Evolutionary conservation across 2,797 vertebrate species (phyloP), one percentile per base, ranked within the genome.

Genomic region (Dendrocincla fuliginosa): DNA sequence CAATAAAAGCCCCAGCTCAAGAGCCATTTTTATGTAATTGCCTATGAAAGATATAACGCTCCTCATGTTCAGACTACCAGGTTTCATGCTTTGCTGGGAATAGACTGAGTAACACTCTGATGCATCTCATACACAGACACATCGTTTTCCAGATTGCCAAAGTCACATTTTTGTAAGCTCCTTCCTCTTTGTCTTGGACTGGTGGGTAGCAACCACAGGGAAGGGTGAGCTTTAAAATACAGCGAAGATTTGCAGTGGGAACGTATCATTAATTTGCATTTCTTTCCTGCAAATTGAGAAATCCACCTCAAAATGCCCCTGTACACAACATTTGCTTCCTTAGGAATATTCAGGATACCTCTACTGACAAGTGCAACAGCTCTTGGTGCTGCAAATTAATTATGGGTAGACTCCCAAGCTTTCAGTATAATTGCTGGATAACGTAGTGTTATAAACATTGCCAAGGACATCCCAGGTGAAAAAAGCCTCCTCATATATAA

Each of bases 371-470:
- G 19, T 70, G 15, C 71, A 77, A 77, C 44, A 70, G 37, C 50
- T 49, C n/a, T 55, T 1, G 4, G 37, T 49, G 17, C 3, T 73
- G 69, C 83, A 84, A 79, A 79, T 90, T 74, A 93, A 68, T 71
- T 74, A 78, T 0, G 7, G 55, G 39, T 10, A 33, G 61, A 17
- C 35, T 81, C 41, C 41, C 73, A 85, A 57, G 49, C 65, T 80
- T 37, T 25, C 84, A 63, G 37, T 39, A 1, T 57, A 69, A 93
- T 27, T 90, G 61, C 69, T 73, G 63, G 49, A 84, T 28, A 76
- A 17, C 46, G 61, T 76, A 69, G 46, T 74, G 88, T 64, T 91
- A 88, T 33, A 88, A 95, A 93, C 87, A 91, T 9, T 77, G 87
- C 59, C 74, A 86, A 69, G 67, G 70, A 74, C 74, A 82, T 65